Conservation (phyloP, 2,113 vertebrate species). For the Ranitomeya variabilis region DNA sequence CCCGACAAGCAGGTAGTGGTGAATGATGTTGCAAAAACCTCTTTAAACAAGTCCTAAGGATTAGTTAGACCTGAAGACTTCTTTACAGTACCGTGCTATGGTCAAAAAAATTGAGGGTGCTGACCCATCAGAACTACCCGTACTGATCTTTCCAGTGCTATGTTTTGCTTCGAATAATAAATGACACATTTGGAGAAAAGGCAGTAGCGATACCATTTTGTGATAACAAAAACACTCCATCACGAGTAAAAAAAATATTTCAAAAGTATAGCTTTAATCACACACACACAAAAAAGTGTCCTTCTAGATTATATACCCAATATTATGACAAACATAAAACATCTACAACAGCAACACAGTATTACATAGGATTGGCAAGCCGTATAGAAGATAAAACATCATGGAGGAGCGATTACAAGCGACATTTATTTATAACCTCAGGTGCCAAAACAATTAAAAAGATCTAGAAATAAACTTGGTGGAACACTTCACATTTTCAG, state of each 20-base stretch:
- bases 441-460: slow-evolving; percentile 16
- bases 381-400: background rate
- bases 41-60: background rate
- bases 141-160: too few species aligned
- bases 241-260: background rate
- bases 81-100: background rate
- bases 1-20: too few species aligned
- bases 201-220: background rate
- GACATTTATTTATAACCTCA: slow-evolving; percentile 6
- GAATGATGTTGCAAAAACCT: too few species aligned
- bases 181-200: background rate
- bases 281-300: background rate
- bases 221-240: background rate
- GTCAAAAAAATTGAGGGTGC: background rate
- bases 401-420: background rate
- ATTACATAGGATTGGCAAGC: background rate
- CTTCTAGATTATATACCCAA: background rate
- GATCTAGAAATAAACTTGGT: background rate
- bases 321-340: background rate
- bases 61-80: background rate
- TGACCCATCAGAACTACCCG: background rate
- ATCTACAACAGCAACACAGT: background rate
- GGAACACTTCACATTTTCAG: slow-evolving; percentile 13
- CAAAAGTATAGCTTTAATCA: background rate
- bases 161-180: background rate